These are phyloP conservation scores for Platysteira castanea DNA, from an alignment of 2,113 vertebrate genomes.

Conservation along the genomic window DNA sequence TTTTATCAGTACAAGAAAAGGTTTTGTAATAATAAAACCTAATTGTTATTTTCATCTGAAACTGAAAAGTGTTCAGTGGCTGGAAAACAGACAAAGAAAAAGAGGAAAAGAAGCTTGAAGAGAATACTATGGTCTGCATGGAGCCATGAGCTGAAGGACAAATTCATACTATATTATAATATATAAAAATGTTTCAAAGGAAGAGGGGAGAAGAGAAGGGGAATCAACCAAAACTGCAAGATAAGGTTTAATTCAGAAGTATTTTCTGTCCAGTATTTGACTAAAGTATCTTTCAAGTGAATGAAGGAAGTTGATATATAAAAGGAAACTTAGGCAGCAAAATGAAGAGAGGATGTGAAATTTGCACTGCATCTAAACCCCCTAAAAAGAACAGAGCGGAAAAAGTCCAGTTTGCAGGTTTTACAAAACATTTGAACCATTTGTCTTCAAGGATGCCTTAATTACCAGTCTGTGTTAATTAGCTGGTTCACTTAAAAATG, in stretches of 20 bases:
- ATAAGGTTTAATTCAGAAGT: neutral
- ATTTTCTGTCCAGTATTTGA: neutral
- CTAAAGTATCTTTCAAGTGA: neutral
- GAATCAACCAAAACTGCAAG: neutral
- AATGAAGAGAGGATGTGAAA: neutral
- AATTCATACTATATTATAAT: neutral
- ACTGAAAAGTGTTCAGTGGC: neutral
- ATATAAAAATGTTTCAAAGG: neutral
- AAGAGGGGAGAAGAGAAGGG: neutral
- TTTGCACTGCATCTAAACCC: neutral
- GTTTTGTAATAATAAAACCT: neutral
- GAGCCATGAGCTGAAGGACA: neutral
- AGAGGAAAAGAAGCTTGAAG: neutral
- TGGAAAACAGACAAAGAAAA: neutral
- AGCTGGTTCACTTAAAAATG: neutral
- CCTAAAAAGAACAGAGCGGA: neutral
- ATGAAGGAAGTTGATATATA: neutral
- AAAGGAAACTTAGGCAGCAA: neutral
- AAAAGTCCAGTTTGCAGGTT: neutral
- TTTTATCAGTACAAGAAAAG: neutral
- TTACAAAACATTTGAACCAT: neutral
- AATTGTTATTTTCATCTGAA: conserved; percentile 7
- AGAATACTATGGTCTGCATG: neutral
- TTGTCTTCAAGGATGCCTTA: neutral
- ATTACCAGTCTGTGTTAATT: neutral